These are phyloP conservation scores for Drosophila suzukii DNA, from an alignment of 1,140 invertebrate genomes.

Conservation along the genomic window DNA sequence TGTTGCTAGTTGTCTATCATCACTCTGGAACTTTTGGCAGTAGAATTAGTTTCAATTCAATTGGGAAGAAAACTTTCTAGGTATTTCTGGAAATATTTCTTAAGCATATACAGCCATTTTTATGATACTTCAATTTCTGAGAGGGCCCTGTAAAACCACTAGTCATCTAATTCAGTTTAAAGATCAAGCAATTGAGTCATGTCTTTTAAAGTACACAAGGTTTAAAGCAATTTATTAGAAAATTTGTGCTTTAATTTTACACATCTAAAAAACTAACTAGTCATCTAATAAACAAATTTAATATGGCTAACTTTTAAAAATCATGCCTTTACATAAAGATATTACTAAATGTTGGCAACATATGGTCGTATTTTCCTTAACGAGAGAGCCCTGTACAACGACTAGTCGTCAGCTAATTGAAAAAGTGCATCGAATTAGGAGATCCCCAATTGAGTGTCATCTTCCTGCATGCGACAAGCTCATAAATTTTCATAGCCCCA, in stretches of 20 bases:
- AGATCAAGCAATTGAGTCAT: background rate
- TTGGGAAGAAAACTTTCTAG: background rate
- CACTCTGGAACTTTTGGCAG: too few species aligned
- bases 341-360: too few species aligned
- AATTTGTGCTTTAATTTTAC: background rate
- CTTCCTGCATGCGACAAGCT: conserved; percentile 41
- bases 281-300: too few species aligned
- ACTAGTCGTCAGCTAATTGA: conserved; percentile 45
- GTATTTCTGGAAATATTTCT: background rate
- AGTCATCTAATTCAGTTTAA: conserved; percentile 7
- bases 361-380: background rate
- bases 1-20: too few species aligned
- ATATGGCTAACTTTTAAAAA: too few species aligned
- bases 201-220: background rate
- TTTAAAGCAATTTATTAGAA: background rate
- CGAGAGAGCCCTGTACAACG: background rate
- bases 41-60: too few species aligned
- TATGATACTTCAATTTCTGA: background rate
- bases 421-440: conserved; percentile 17
- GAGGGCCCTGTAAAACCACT: background rate
- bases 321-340: too few species aligned
- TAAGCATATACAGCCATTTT: background rate
- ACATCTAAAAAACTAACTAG: too few species aligned
- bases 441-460: conserved; percentile 12
- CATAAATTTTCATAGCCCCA: conserved; percentile 55